Base-by-base conservation (phyloP, 2,888 invertebrate species). In the Dorcus parallelipipedus region DNA sequence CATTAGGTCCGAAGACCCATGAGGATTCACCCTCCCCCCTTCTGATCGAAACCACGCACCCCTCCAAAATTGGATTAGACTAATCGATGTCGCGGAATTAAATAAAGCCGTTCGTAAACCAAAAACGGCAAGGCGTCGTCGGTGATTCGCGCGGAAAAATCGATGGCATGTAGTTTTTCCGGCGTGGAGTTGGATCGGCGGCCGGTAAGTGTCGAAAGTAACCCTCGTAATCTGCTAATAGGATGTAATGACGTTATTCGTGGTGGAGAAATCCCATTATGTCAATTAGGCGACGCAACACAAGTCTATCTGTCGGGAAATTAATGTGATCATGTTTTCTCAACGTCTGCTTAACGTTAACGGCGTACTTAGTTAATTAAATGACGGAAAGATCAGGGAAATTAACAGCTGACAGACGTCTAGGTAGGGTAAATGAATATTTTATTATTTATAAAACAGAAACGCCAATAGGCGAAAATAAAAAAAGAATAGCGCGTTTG, bases 1-100 rank as follows among this genome's bases (percentile, higher is more conserved):
- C 59, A 64, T 67, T 64, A 64, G 64, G 63, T 55, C 58, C 54
- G 52, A 55, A 59, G 45, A 57, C 61, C 60, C 62, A 61, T 59
- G 67, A 67, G 69, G 67, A 58, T 67, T 66, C 58, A 49, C 64
- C 68, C 69, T 67, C 60, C 62, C 60, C 42, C 40, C 3, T 33
- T 33, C 26, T 33, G 60, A 60, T 59, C 61, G 67, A 66, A 70
- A 69, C 68, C 69, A 64, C 64, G 67, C 39, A 38, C 40, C 68
- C 64, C 64, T 69, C 68, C 68, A 66, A 65, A 72, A 72, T 71
- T 72, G 71, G 71, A 72, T 72, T 71, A 72, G 65, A 64, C 65
- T 67, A 71, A 71, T 72, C 72, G 71, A 71, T 69, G 69, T 67
- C 67, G 64, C 62, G 64, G 66, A 69, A 69, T 69, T 70, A 67